Conservation (phyloP, 1,140 invertebrate species). For the Zelostemma sp. region DNA sequence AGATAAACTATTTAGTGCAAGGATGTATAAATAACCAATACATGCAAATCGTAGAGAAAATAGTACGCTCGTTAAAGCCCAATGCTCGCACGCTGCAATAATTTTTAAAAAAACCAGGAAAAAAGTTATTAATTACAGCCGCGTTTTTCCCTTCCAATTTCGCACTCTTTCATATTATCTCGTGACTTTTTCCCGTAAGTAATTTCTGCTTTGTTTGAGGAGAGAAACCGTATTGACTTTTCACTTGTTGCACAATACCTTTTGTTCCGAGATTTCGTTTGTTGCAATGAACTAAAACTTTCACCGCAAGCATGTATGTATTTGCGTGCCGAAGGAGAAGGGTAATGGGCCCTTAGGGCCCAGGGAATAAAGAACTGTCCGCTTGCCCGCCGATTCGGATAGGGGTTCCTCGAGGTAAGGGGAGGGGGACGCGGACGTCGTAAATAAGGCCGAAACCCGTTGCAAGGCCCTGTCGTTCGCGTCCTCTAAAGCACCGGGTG, state of each 20-base stretch:
- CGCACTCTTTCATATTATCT: too few relatives aligned
- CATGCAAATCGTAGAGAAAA: slow-evolving; percentile 1
- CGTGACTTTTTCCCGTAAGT: not conserved
- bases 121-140: too few relatives aligned
- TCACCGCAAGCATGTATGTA: slow-evolving; percentile 1
- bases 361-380: not conserved
- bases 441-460: slow-evolving; percentile 34
- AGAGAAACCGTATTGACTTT: not conserved
- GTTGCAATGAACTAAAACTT: slow-evolving; percentile 1
- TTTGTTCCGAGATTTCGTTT: not conserved
- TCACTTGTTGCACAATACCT: not conserved
- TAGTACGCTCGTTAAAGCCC: not conserved
- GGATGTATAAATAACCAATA: slow-evolving; percentile 11
- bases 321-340: not conserved
- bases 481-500: slow-evolving; percentile 15
- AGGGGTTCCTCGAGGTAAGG: not conserved
- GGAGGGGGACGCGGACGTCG: slow-evolving; percentile 17
- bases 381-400: not conserved
- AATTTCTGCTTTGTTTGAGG: not conserved
- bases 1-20: slow-evolving; percentile 20
- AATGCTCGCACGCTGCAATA: slow-evolving; percentile 6
- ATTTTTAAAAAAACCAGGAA: too few relatives aligned
- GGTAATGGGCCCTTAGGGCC: slow-evolving; percentile 4
- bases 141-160: too few relatives aligned
- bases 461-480: slow-evolving; percentile 21